A percentile compares a stretch with the other conserved stretches of the same genome.
Evolutionary conservation across 2,888 invertebrate species (phyloP).

Genomic region (Mythimna albipuncta): DNA sequence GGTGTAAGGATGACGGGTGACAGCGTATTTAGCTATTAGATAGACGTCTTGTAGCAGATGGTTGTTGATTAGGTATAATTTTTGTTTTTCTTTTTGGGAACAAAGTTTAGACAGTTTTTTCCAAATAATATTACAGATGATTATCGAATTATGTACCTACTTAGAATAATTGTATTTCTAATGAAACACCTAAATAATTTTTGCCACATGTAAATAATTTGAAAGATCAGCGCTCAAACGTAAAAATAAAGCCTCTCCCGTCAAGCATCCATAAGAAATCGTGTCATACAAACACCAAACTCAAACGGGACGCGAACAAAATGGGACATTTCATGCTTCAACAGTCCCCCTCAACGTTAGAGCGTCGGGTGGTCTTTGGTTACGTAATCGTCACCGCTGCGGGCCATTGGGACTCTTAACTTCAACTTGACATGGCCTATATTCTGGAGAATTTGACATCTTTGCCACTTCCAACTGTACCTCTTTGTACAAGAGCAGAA

Average conservation of each 20-base stretch:
- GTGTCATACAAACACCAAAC: constrained; percentile 38
- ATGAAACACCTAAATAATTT: background rate
- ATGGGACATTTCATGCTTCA: constrained; percentile 42
- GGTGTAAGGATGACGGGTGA: constrained; percentile 25
- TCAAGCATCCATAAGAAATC: constrained; percentile 39
- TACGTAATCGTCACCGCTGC: constrained; percentile 85
- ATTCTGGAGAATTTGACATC: constrained; percentile 84
- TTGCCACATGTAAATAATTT: background rate
- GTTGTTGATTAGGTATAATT: background rate
- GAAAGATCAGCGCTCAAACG: background rate
- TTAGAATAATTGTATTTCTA: no score
- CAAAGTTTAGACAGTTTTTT: background rate
- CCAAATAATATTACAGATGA: no score
- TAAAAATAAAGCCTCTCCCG: background rate
- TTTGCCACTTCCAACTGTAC: constrained; percentile 76
- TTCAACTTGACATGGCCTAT: constrained; percentile 87
- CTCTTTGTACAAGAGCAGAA: constrained; percentile 59
- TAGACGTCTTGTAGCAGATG: background rate
- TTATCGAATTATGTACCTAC: no score
- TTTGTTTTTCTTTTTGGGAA: background rate
- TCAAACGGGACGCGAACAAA: constrained; percentile 42
- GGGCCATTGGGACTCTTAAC: constrained; percentile 86
- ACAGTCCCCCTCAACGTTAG: constrained; percentile 72
- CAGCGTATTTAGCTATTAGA: background rate
- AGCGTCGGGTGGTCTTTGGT: constrained; percentile 77